Base-by-base conservation (phyloP, 2,888 invertebrate genomes). In the Schrankia costaestrigalis region DNA sequence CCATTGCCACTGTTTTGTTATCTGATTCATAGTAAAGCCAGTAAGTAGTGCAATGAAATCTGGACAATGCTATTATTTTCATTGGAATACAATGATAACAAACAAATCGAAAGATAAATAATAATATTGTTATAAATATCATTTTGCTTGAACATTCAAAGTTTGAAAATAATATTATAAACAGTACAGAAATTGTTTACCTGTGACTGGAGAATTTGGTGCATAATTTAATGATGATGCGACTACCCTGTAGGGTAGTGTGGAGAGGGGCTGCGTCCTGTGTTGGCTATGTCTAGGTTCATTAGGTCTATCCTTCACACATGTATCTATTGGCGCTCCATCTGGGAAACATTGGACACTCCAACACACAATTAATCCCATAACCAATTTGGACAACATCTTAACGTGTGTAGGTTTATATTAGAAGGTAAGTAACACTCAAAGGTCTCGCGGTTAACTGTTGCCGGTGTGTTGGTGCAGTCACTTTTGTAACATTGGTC, bases 281-380 rank as follows among this genome's bases (percentile, higher is more conserved):
- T 93, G 91, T 57, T 93, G 91, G 1, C 94, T 93, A 56, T 95
- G 95, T 70, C 94, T 93, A 0, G 95, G 95, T 62, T 91, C 91
- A 76, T 94, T 94, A 1, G 92, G 90, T 24, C 92, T 89, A 13
- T 91, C 90, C 69, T 93, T 94, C 2, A 94, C 94, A 67, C 95
- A 95, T 17, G 93, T 91, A 65, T 95, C 94, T 14, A 94, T 91
- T 0, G 95, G 95, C 1, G 93, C 94, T 1, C 94, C 94, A 59
- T 94, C 94, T n/a, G 94, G 94, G 66, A 94, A 94, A 42, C 89
- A 89, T 27, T 75, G 64, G 38, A 77, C 79, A 36, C 79, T 66
- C 63, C 73, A 77, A 56, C 71, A 75, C 52, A 81, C 39, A 40
- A 75, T 58, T 24, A 79, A 50, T 35, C 77, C 57, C 34, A 78